Base-by-base conservation (phyloP, 2,888 invertebrate species). In the Phaonia tiefii region DNA sequence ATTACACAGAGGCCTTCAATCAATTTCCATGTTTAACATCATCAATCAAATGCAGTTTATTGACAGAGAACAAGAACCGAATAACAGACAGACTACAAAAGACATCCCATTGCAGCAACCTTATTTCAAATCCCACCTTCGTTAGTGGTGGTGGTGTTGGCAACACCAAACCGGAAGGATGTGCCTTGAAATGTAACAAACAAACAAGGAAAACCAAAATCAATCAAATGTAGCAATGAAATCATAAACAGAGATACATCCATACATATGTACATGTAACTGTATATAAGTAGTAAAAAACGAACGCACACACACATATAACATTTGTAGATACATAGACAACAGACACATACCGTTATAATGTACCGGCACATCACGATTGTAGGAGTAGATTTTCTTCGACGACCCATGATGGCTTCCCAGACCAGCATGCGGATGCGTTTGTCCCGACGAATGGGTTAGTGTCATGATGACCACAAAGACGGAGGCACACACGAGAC, bases 381-480 rank as follows among this genome's bases (percentile, higher is more conserved):
- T 93, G 91, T 93, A 93, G 89, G 93, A 93, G 91, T 93, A 93
- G 91, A 93, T 92, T 92, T 93, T 93, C 91, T 93, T 93, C 86
- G 93, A 92, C 89, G 93, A 93, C 89, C 93, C 93, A 80, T 93
- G 92, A 87, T 92, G 93, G 75, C 93, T 91, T 86, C 93, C 93
- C 84, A 93, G 93, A 8, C n/a, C n/a, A 89, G 93, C 93, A 81
- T 93, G 93, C 87, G 92, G 93, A 84, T 93, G 93, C 91, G 94
- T 93, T 80, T 93, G 92, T 86, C 93, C 93, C 85, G 93, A 93
- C 91, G 93, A 93, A 91, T 94, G 94, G 60, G 94, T 95, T 89
- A 96, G 92, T 74, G 96, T 95, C 86, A 96, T 93, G 88, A 96
- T 93, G 88, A 96, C 95, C 86, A 94, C 95, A 87, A 95, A 93